phyloP scores from a whole-genome alignment of 2,797 vertebrate species.

The Phylloscopus collybita region DNA sequence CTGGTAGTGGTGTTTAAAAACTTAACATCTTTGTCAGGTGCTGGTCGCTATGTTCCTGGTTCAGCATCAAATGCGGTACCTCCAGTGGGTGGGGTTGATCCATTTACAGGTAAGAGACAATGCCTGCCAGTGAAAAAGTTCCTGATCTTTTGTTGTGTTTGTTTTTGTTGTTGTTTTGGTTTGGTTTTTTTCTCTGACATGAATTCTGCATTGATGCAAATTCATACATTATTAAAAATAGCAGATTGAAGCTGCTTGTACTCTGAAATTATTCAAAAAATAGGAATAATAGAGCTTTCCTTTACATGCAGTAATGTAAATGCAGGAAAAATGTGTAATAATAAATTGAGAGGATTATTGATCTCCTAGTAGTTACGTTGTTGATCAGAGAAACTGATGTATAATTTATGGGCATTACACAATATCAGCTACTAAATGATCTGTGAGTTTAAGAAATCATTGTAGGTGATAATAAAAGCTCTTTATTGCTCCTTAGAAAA shows the following conservation, averaged over 20 bases:
- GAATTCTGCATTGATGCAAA: not conserved
- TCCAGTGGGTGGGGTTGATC: slow-evolving; percentile 71
- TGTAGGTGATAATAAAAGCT: not conserved
- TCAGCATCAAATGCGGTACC: slow-evolving; percentile 47
- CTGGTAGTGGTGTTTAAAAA: not conserved
- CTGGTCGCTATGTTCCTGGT: slow-evolving; percentile 84
- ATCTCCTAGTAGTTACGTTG: not conserved
- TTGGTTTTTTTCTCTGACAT: not conserved
- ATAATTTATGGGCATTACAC: not conserved
- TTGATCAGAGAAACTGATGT: not conserved
- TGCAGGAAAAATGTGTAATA: not conserved
- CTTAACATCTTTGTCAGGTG: slow-evolving; percentile 65
- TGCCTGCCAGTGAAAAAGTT: not conserved
- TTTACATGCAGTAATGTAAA: not conserved
- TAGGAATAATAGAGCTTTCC: not conserved
- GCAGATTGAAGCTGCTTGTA: not conserved
- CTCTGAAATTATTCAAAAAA: not conserved
- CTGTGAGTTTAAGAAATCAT: not conserved
- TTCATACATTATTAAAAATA: not conserved
- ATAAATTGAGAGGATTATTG: not conserved
- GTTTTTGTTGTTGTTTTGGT: not conserved
- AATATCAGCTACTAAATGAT: not conserved
- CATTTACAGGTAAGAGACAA: slow-evolving; percentile 78
- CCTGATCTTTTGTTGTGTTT: not conserved
- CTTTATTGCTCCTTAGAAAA: not conserved